Evolutionary conservation across 2,888 invertebrate species (phyloP).

Genomic region (Archips xylosteana): DNA sequence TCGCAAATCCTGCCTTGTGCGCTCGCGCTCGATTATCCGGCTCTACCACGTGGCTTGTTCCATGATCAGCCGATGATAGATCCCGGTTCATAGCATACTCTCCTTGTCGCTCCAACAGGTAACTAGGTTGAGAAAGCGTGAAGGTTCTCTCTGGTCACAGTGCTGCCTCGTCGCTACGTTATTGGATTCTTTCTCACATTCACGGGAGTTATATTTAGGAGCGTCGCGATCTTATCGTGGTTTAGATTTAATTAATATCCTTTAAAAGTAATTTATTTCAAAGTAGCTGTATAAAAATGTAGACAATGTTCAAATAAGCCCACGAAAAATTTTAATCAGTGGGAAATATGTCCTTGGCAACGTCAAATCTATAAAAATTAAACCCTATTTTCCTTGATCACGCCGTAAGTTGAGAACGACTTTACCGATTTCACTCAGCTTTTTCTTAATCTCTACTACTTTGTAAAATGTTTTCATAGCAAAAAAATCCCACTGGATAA

Average conservation of each 20-base stretch:
- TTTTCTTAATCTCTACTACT: too few relatives aligned
- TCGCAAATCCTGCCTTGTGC: slow-evolving; percentile 31
- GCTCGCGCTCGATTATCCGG: slow-evolving; percentile 15
- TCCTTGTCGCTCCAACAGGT: slow-evolving; percentile 3
- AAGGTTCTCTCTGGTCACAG: neutral
- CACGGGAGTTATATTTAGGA: slow-evolving; percentile 16
- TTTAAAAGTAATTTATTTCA: slow-evolving; percentile 31
- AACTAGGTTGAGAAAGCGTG: slow-evolving; percentile 15
- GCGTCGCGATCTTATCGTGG: slow-evolving; percentile 28
- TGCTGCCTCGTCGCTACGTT: slow-evolving; percentile 6
- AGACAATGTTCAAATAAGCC: slow-evolving; percentile 1
- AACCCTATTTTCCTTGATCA: too few relatives aligned
- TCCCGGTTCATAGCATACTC: neutral
- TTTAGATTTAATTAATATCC: slow-evolving; percentile 36
- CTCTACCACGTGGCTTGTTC: neutral
- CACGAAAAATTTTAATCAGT: neutral
- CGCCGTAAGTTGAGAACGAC: too few relatives aligned
- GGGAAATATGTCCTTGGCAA: neutral
- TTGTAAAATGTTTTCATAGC: too few relatives aligned
- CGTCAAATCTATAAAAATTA: neutral
- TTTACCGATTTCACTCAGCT: too few relatives aligned
- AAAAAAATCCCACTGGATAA: too few relatives aligned
- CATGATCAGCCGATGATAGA: neutral
- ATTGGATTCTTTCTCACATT: slow-evolving; percentile 36
- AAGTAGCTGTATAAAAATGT: slow-evolving; percentile 21